A percentile compares a stretch with the other conserved stretches of the same genome.
These are phyloP conservation scores for Luperina nickerlii DNA, from an alignment of 2,888 invertebrate genomes.

Conservation along the genomic window DNA sequence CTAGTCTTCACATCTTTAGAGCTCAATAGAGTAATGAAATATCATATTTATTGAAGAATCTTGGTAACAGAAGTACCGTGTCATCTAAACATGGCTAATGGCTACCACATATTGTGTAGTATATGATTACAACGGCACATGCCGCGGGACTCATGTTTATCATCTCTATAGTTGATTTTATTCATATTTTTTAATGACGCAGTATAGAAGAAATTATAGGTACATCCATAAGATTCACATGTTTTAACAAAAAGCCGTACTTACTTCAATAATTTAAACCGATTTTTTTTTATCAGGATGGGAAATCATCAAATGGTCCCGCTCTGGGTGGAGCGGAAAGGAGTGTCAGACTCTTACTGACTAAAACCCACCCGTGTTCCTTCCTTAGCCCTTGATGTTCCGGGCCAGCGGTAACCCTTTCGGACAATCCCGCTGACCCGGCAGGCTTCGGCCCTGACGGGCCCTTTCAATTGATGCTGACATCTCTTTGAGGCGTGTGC, in stretches of 20 bases:
- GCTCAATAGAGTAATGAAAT: constrained; percentile 26
- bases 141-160: constrained; percentile 18
- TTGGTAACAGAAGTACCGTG: constrained; percentile 10
- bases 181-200: constrained; percentile 19
- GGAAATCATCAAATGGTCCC: too few relatives aligned
- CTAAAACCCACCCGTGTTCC: too few relatives aligned
- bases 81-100: constrained; percentile 47
- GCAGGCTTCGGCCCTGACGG: too few relatives aligned
- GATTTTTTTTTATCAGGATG: too few relatives aligned
- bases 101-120: constrained; percentile 33
- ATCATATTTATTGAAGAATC: constrained; percentile 30
- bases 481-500: too few relatives aligned
- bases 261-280: neutral
- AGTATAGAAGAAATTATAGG: neutral
- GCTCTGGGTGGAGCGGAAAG: too few relatives aligned
- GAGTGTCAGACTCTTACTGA: too few relatives aligned
- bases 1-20: neutral
- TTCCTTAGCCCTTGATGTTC: too few relatives aligned
- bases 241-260: neutral
- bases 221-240: neutral
- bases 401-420: too few relatives aligned
- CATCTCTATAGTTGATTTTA: constrained; percentile 3
- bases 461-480: too few relatives aligned
- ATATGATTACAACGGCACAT: constrained; percentile 46
- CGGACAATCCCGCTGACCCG: too few relatives aligned